A percentile compares a stretch with the other conserved stretches of the same genome.
Evolutionary conservation across 2,113 vertebrate species (phyloP).

Genomic region (Pygoscelis adeliae): DNA sequence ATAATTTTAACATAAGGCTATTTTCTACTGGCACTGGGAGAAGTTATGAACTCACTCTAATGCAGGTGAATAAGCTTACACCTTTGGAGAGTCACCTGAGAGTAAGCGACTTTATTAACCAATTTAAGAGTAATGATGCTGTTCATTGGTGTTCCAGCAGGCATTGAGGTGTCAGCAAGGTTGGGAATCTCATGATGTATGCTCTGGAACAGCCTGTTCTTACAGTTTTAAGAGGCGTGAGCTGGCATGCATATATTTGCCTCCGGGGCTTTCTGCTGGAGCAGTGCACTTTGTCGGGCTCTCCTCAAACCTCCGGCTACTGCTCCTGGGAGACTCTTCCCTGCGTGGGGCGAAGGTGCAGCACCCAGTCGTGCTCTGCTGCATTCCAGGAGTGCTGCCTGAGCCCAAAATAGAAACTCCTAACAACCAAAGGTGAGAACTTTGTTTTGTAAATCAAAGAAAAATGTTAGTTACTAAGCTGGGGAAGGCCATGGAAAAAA

Average conservation of each 20-base stretch:
- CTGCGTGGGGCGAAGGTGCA: neutral
- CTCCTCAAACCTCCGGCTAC: neutral
- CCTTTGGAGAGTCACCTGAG: neutral
- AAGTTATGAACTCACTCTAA: neutral
- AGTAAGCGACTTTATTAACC: neutral
- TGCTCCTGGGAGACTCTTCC: neutral
- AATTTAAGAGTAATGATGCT: neutral
- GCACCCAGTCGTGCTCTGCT: neutral
- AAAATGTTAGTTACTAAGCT: neutral
- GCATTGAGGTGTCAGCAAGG: neutral
- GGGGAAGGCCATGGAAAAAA: neutral
- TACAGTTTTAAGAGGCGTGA: neutral
- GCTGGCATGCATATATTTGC: neutral
- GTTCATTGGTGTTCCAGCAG: neutral
- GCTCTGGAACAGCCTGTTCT: constrained; percentile 31
- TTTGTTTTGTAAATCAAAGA: constrained; percentile 6
- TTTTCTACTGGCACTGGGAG: neutral
- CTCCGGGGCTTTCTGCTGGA: neutral
- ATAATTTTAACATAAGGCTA: neutral
- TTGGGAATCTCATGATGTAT: neutral
- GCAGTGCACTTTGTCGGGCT: neutral
- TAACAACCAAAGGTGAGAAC: neutral
- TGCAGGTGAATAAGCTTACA: neutral
- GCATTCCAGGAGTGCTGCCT: constrained; percentile 20
- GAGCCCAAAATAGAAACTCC: neutral